Conservation (phyloP, 2,888 invertebrate species). For the Arrhopalites spinosus region DNA sequence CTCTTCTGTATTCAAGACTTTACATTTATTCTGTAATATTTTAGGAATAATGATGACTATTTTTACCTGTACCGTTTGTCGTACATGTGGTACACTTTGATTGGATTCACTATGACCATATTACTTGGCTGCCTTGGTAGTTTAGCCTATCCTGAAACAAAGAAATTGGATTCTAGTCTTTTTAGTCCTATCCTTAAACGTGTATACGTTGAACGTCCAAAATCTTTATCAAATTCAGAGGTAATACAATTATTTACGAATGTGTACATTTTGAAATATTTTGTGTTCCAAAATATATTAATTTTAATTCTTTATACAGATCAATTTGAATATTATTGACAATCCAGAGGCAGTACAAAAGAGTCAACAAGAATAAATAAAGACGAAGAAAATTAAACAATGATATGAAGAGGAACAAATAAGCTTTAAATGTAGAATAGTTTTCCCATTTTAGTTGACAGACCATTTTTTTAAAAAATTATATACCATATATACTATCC, state of each 20-base stretch:
- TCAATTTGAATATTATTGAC: background rate
- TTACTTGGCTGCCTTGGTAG: slow-evolving; percentile 45
- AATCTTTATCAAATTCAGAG: background rate
- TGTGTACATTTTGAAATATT: background rate
- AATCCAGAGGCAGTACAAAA: background rate
- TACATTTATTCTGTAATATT: too few relatives aligned
- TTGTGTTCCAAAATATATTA: too few relatives aligned
- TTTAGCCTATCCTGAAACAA: slow-evolving; percentile 49
- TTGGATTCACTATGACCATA: slow-evolving; percentile 58
- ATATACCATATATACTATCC: too few relatives aligned
- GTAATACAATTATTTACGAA: background rate
- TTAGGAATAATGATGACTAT: too few relatives aligned
- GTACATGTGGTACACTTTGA: slow-evolving; percentile 62
- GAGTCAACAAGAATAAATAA: background rate
- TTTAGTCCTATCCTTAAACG: slow-evolving; percentile 47
- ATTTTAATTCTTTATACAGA: background rate
- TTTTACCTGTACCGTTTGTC: slow-evolving; percentile 60
- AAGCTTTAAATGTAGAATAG: too few relatives aligned
- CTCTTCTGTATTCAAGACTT: too few relatives aligned
- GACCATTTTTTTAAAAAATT: too few relatives aligned
- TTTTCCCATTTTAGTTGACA: too few relatives aligned
- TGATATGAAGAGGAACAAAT: too few relatives aligned
- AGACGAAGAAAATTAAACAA: too few relatives aligned
- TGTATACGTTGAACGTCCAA: background rate
- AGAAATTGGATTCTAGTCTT: slow-evolving; percentile 42